Evolutionary conservation across 2,888 invertebrate species (phyloP).

Genomic region (Aethes cnicana): DNA sequence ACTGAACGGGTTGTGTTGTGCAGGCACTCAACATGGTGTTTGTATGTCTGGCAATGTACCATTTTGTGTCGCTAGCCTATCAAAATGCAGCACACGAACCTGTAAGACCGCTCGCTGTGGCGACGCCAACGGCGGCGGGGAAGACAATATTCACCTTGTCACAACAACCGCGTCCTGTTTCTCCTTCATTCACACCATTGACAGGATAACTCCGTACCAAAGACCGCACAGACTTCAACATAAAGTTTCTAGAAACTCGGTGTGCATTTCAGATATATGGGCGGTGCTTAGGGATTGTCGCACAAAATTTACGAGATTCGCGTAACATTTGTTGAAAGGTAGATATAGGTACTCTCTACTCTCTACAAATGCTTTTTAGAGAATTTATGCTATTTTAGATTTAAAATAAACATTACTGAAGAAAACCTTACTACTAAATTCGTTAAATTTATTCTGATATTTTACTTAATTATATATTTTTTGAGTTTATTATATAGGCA

Average conservation of each 20-base stretch:
- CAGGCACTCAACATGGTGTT: conserved; percentile 30
- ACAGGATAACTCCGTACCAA: conserved; percentile 18
- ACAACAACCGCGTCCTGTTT: conserved; percentile 18
- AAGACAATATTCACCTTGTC: conserved; percentile 21
- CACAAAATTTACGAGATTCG: conserved; percentile 13
- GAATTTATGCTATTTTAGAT: too few species aligned
- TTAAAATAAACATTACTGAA: too few species aligned
- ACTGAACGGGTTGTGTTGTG: conserved; percentile 61
- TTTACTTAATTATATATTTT: too few species aligned
- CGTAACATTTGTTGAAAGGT: neutral
- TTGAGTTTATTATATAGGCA: too few species aligned
- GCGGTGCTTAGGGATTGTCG: conserved; percentile 8
- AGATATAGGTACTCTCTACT: neutral
- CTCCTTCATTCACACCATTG: conserved; percentile 21
- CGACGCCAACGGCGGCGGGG: conserved; percentile 36
- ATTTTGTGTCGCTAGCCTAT: conserved; percentile 32
- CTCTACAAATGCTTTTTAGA: too few species aligned
- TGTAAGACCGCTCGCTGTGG: conserved; percentile 28
- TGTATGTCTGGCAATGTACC: conserved; percentile 15
- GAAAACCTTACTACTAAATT: too few species aligned
- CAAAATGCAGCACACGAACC: conserved; percentile 47
- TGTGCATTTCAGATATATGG: conserved; percentile 23
- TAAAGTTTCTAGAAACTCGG: conserved; percentile 12
- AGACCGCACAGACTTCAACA: conserved; percentile 10
- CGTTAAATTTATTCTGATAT: too few species aligned